These are phyloP conservation scores for Zoanthus gigantus DNA, from an alignment of 92 coral and sea anemone genomes.

Conservation along the genomic window DNA sequence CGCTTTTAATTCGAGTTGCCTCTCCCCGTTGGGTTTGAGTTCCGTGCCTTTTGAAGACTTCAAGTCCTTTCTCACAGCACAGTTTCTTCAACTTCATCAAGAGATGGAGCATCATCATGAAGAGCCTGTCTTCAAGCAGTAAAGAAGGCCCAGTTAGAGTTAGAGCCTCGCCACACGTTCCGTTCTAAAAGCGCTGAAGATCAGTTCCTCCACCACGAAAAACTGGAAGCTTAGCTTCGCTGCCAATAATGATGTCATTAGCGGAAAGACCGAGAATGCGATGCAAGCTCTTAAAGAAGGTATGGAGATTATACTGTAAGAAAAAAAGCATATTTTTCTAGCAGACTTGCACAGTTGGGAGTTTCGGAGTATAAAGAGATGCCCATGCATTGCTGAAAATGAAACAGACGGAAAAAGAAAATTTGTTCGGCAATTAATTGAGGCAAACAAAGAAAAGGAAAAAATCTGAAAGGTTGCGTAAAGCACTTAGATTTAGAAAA, in stretches of 20 bases:
- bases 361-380: slow-evolving; percentile 40
- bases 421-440: too few species aligned
- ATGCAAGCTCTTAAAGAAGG: slow-evolving; percentile 30
- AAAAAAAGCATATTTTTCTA: slow-evolving; percentile 1
- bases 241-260: neutral
- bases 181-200: slow-evolving; percentile 54
- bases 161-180: slow-evolving; percentile 28
- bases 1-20: neutral
- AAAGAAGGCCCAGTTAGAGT: neutral
- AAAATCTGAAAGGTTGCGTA: neutral
- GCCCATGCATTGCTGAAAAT: slow-evolving; percentile 52
- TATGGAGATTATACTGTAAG: neutral
- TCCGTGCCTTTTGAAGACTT: neutral
- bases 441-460: neutral
- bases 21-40: neutral
- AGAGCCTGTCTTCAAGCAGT: neutral
- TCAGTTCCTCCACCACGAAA: slow-evolving; percentile 21
- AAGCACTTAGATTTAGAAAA: neutral
- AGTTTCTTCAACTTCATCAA: neutral
- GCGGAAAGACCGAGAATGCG: slow-evolving; percentile 22
- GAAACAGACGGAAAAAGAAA: slow-evolving; percentile 45
- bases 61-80: neutral
- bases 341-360: slow-evolving; percentile 43
- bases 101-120: neutral
- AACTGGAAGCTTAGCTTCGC: slow-evolving; percentile 3